These are phyloP conservation scores for Sardina pilchardus DNA, from an alignment of 2,113 vertebrate species.

Conservation along the genomic window DNA sequence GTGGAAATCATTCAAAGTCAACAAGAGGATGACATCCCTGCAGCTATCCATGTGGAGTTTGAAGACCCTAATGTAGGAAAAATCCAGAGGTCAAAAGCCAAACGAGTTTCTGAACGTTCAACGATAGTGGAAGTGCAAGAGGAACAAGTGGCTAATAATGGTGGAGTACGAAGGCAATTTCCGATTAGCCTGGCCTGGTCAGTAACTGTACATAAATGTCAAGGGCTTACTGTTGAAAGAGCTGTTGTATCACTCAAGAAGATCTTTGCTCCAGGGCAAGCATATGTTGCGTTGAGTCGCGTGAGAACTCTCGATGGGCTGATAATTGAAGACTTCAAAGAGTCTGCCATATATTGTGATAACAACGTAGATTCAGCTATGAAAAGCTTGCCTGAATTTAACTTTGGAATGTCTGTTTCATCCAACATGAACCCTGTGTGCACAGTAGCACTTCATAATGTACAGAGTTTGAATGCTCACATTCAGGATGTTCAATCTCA, in stretches of 20 bases:
- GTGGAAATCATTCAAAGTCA: background rate
- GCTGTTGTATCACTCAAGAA: constrained; percentile 35
- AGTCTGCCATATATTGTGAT: constrained; percentile 23
- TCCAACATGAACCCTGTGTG: background rate
- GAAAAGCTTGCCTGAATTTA: background rate
- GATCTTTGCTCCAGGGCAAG: constrained; percentile 38
- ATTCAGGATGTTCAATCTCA: constrained; percentile 14
- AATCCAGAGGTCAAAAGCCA: constrained; percentile 1
- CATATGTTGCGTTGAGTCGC: constrained; percentile 30
- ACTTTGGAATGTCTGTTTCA: background rate
- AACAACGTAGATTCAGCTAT: constrained; percentile 7
- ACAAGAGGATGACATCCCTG: constrained; percentile 15
- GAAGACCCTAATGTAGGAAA: constrained; percentile 25
- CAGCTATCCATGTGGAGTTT: constrained; percentile 22
- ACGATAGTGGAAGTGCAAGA: constrained; percentile 34
- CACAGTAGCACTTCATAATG: constrained; percentile 28
- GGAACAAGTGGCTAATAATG: constrained; percentile 16
- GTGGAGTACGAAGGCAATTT: constrained; percentile 23
- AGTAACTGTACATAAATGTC: constrained; percentile 29
- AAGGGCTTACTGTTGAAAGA: constrained; percentile 33
- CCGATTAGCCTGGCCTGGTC: constrained; percentile 19
- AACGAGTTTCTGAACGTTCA: background rate
- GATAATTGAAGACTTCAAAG: constrained; percentile 32
- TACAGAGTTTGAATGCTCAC: constrained; percentile 33
- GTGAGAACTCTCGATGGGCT: constrained; percentile 17